Evolutionary conservation across 2,888 invertebrate species (phyloP), one percentile per base, ranked within the genome.

Genomic region (Cryptocephalus primarius): DNA sequence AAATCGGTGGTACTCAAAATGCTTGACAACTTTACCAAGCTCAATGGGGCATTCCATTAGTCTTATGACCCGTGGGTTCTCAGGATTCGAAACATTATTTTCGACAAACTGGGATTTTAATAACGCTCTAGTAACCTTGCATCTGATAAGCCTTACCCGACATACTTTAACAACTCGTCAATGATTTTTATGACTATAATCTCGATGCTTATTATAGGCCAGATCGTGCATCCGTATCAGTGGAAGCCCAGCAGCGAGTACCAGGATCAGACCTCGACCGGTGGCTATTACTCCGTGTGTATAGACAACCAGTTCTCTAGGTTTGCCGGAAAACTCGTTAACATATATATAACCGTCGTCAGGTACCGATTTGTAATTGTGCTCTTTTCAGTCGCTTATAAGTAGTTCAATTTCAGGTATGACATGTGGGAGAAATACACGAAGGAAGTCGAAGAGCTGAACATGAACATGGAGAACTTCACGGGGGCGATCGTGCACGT

Each of bases 351-450:
- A 48, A 91, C 92, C 0, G 91, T 93, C 4, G 90, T 92, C 46
- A 81, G 90, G 62, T 22, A 22, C 22, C 2, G 22, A 22, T 22
- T 22, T 22, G 22, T 6, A 4, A 22, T 22, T 22, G 2, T 22
- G 3, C 6, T 6, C 22, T 22, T 22, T 22, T 22, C 3, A 22
- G 22, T 22, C 6, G 2, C 22, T n/a, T 4, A 22, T 6, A 22
- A 22, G 3, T 22, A 22, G 2, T 22, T 22, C 22, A 6, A 22
- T 22, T 22, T 22, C 22, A 22, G 22, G 12, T 90, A 91, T 61
- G 92, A 93, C 62, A 83, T 89, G 68, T 95, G 95, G 95, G 89
- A 92, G 60, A 81, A 87, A 62, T 93, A 88, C 60, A 82, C 90
- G 0, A 83, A 89, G 65, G 94, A 95, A 71, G 77, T 94, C 14